Percentiles rank a stretch among this genome's conserved stretches.
Evolutionary conservation across 2,113 vertebrate genomes (phyloP).

Genomic region (Seriola dumerili): DNA sequence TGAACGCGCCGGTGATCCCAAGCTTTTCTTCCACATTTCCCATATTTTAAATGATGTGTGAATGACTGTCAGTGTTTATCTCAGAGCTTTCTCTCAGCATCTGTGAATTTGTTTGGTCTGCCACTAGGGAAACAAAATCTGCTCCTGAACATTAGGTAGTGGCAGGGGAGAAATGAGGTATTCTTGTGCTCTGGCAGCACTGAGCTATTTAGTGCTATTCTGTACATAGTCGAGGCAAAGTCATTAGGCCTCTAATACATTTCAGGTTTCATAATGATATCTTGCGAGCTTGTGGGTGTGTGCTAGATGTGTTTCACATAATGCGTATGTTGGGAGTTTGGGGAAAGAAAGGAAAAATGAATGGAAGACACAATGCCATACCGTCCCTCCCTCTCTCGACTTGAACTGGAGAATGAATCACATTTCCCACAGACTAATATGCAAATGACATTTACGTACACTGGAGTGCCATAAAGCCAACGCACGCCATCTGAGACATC

Average conservation of each 20-base stretch:
- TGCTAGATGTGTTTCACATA: not conserved
- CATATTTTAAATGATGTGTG: constrained; percentile 4
- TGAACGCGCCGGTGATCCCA: not conserved
- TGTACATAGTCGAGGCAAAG: constrained; percentile 7
- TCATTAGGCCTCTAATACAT: not conserved
- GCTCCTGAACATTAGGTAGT: not conserved
- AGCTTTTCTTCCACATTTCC: not conserved
- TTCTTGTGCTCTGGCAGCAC: not conserved
- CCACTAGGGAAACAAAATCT: not conserved
- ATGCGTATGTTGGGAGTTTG: not conserved
- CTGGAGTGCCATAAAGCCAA: constrained; percentile 5
- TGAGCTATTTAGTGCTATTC: not conserved
- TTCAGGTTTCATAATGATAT: constrained; percentile 15
- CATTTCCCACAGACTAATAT: not conserved
- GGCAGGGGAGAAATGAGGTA: not conserved
- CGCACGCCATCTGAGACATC: constrained; percentile 10
- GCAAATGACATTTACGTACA: not conserved
- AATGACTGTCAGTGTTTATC: not conserved
- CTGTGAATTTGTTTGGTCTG: constrained; percentile 18
- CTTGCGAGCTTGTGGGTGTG: not conserved
- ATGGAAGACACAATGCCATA: not conserved
- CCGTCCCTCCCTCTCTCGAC: not conserved
- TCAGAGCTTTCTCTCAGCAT: not conserved
- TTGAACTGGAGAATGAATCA: constrained; percentile 1
- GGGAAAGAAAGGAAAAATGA: not conserved